Conservation (phyloP, 2,888 invertebrate species). For the Cryptus viduatorius region DNA sequence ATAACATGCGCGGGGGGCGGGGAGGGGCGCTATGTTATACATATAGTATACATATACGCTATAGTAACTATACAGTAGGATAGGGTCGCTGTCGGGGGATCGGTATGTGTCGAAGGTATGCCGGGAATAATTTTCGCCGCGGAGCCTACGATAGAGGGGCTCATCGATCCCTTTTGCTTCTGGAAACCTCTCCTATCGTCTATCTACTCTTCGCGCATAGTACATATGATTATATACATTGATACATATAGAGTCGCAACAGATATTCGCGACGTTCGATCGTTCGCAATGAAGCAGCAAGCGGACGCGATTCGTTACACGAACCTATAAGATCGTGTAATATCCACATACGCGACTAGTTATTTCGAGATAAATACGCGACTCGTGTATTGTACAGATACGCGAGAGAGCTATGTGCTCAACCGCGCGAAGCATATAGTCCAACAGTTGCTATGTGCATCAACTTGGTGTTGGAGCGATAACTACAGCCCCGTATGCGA, state of each 20-base stretch:
- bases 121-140: constrained; percentile 70
- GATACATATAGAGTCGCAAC: background rate
- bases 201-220: background rate
- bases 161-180: constrained; percentile 56
- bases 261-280: constrained; percentile 21
- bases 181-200: constrained; percentile 19
- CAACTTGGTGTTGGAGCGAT: background rate
- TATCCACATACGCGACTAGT: constrained; percentile 19
- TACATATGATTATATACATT: background rate
- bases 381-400: background rate
- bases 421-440: background rate
- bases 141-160: constrained; percentile 31
- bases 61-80: background rate
- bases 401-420: background rate
- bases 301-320: constrained; percentile 5
- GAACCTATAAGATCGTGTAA: constrained; percentile 4
- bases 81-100: constrained; percentile 63
- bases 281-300: constrained; percentile 12
- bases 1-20: background rate
- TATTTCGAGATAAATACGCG: constrained; percentile 29
- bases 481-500: constrained; percentile 20
- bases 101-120: constrained; percentile 71
- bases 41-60: background rate
- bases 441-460: background rate
- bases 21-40: no score